Evolutionary conservation across 2,888 invertebrate genomes (phyloP).

Genomic region (Atrina japonica): DNA sequence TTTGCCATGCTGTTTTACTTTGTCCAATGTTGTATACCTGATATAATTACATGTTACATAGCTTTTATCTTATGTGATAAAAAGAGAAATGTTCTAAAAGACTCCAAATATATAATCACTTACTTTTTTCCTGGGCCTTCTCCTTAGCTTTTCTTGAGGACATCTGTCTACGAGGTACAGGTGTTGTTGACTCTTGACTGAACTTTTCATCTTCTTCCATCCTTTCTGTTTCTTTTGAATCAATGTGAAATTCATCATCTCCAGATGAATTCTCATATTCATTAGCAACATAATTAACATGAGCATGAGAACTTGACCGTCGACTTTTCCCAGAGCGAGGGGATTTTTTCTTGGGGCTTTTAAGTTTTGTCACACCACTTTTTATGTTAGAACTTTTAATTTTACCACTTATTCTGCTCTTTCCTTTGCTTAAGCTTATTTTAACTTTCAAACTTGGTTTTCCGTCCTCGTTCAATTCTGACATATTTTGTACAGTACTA

Average conservation of each 20-base stretch:
- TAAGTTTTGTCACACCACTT: slow-evolving; percentile 9
- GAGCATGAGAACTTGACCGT: slow-evolving; percentile 12
- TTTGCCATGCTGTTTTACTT: no score
- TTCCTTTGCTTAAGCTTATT: slow-evolving; percentile 51
- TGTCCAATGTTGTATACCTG: no score
- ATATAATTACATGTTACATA: not conserved
- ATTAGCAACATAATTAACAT: slow-evolving; percentile 15
- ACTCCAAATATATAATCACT: no score
- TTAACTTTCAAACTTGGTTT: slow-evolving; percentile 58
- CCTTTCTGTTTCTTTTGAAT: not conserved
- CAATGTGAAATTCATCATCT: slow-evolving; percentile 22
- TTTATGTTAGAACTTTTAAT: not conserved
- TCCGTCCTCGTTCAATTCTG: slow-evolving; percentile 62
- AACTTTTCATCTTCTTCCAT: slow-evolving; percentile 8
- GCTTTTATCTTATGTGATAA: not conserved
- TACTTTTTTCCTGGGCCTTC: slow-evolving; percentile 47
- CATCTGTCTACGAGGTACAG: slow-evolving; percentile 57
- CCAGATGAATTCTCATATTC: slow-evolving; percentile 28
- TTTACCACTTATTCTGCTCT: slow-evolving; percentile 5
- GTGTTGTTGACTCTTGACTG: slow-evolving; percentile 15
- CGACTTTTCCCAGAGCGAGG: not conserved
- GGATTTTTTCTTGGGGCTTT: slow-evolving; percentile 15
- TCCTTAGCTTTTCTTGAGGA: slow-evolving; percentile 70
- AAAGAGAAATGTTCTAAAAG: no score
- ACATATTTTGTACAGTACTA: slow-evolving; percentile 60